Evolutionary conservation across 2,888 invertebrate genomes (phyloP), one percentile per base, ranked within the genome.

Genomic region (Polydrusus cervinus): DNA sequence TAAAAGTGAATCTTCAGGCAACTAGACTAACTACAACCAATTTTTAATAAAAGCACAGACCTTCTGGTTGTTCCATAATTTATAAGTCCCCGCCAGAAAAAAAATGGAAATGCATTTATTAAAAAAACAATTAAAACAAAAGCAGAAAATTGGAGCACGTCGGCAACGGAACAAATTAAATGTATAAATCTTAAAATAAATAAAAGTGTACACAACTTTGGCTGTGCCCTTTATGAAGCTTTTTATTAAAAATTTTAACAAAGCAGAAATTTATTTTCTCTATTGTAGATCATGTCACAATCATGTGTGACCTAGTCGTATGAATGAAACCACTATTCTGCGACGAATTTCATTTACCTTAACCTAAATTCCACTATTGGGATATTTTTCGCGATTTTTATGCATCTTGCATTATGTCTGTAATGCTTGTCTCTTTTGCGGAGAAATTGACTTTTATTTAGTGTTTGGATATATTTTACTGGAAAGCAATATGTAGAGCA

Each of bases 201-300:
- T 60, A 69, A 69, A 72, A 72, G 14, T 57, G 55, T 49, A 38
- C 47, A 34, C 34, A 34, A 60, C 71, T 65, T 71, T 53, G 53
- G 57, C 51, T 10, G 43, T 25, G 25, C 55, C 45, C 38, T 57
- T 30, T 65, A 51, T 14, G 16, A 38, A 18, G 34, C 47, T 20
- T 55, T 60, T 65, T 66, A 57, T 65, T 71, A 71, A 71, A 71
- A 51, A 45, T 16, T 61, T 61, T 64, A 62, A 71, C 71, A 64
- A 71, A 71, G 64, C 62, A 16, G 20, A 16, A 43, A 71, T 71
- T 64, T 64, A 71, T 71, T 66, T n/a, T 34, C 40, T 20, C 60
- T 18, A 66, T 65, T 72, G 71, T 72, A 60, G 57, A 65, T 66
- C 71, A 65, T 45, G 71, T 72, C 71, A 65, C 47, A 65, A 57